These are phyloP conservation scores for Teinopalpus imperialis DNA, from an alignment of 2,888 invertebrate genomes.

Conservation along the genomic window DNA sequence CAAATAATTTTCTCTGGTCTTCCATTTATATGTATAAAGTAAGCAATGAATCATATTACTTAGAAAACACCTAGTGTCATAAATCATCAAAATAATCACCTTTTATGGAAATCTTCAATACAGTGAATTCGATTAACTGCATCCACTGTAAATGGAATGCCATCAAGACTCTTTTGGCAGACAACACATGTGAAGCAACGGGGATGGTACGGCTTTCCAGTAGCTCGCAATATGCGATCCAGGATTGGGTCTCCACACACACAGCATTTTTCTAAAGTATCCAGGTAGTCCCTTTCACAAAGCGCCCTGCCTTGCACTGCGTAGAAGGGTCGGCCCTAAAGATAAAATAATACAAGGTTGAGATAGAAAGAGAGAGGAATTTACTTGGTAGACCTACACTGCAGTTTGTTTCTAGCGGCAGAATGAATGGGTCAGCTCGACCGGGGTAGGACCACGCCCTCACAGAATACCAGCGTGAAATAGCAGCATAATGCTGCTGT, in stretches of 20 bases:
- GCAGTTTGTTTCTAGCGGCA: too few relatives aligned
- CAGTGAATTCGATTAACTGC: constrained; percentile 99
- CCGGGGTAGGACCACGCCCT: too few relatives aligned
- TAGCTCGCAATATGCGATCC: constrained; percentile 96
- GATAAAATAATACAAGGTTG: constrained; percentile 2
- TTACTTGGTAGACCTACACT: too few relatives aligned
- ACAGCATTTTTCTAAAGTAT: constrained; percentile 98
- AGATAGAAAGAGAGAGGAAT: too few relatives aligned
- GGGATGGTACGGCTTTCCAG: constrained; percentile 98
- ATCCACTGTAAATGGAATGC: constrained; percentile 99
- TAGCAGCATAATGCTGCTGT: too few relatives aligned
- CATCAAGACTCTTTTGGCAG: constrained; percentile 97
- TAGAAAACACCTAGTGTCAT: too few relatives aligned
- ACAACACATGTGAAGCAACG: constrained; percentile 98
- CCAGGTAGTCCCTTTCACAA: constrained; percentile 97
- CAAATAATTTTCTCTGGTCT: too few relatives aligned
- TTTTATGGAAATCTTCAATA: constrained; percentile 99
- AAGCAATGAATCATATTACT: too few relatives aligned
- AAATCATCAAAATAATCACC: constrained; percentile 59
- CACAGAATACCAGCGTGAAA: too few relatives aligned
- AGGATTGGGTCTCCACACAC: constrained; percentile 97
- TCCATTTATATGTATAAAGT: too few relatives aligned
- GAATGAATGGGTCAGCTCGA: too few relatives aligned
- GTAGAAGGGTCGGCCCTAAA: constrained; percentile 81
- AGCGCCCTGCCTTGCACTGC: constrained; percentile 96